These are phyloP conservation scores for Fragum whitleyi DNA, from an alignment of 2,888 invertebrate genomes.

Conservation along the genomic window DNA sequence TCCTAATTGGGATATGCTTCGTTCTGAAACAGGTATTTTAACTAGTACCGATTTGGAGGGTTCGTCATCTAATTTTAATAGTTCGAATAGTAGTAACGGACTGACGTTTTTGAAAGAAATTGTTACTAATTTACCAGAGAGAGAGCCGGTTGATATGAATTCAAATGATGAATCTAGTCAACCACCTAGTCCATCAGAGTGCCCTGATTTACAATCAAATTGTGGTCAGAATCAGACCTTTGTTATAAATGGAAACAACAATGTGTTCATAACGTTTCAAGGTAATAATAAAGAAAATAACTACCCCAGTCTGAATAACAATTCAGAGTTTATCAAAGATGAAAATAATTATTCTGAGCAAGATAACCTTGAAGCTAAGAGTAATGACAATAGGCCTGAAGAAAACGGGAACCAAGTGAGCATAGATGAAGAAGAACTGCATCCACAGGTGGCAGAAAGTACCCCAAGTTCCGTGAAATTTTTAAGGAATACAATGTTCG, in stretches of 20 bases:
- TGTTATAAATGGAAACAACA: neutral
- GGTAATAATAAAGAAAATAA: neutral
- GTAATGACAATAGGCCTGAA: neutral
- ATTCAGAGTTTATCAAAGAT: neutral
- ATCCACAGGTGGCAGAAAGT: no score
- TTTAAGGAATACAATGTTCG: neutral
- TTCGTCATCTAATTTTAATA: neutral
- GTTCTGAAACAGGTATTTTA: neutral
- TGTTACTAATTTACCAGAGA: neutral
- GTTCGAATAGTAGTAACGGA: neutral
- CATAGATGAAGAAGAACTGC: neutral
- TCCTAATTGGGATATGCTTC: slow-evolving; percentile 1
- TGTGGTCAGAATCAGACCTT: neutral
- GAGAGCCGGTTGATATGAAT: neutral
- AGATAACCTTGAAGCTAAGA: neutral
- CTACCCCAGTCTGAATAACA: neutral
- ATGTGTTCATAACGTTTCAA: neutral
- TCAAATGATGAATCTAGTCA: neutral
- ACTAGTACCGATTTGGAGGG: neutral
- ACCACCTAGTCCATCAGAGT: neutral
- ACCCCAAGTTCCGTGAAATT: neutral
- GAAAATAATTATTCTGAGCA: neutral
- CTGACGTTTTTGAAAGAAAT: neutral
- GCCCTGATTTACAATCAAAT: neutral
- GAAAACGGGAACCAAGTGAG: neutral